phyloP scores from a whole-genome alignment of 2,113 vertebrate genomes.

The Eurystomus gularis region DNA sequence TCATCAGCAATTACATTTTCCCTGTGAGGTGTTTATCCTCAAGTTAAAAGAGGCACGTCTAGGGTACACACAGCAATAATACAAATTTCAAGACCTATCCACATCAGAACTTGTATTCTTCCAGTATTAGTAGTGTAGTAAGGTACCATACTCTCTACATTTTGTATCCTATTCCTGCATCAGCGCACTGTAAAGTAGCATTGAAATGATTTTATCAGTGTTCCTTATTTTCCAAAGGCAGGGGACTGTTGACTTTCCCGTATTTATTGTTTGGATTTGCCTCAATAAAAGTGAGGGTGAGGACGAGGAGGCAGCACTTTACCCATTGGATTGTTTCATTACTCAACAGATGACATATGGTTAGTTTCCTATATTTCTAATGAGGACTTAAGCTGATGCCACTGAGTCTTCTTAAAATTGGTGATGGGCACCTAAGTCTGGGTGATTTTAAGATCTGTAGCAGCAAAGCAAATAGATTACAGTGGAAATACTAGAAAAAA shows the following conservation, averaged over 20 bases:
- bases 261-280: background rate
- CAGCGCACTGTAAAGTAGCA: background rate
- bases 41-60: background rate
- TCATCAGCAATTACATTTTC: background rate
- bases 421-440: background rate
- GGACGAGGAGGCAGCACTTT: background rate
- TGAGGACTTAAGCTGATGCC: background rate
- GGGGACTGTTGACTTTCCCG: background rate
- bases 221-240: background rate
- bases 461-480: background rate
- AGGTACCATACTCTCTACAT: background rate
- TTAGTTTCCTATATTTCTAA: background rate
- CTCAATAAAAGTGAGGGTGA: background rate
- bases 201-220: background rate
- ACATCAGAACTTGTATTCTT: background rate
- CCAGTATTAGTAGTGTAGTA: background rate
- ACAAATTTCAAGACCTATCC: background rate
- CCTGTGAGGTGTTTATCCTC: background rate
- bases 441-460: background rate
- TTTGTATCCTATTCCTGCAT: background rate
- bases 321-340: background rate
- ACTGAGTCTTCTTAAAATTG: background rate
- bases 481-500: background rate
- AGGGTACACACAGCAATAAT: background rate
- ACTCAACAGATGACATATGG: background rate